Evolutionary conservation across 2,797 vertebrate genomes (phyloP), one percentile per base, ranked within the genome.

Genomic region (Helostoma temminkii): DNA sequence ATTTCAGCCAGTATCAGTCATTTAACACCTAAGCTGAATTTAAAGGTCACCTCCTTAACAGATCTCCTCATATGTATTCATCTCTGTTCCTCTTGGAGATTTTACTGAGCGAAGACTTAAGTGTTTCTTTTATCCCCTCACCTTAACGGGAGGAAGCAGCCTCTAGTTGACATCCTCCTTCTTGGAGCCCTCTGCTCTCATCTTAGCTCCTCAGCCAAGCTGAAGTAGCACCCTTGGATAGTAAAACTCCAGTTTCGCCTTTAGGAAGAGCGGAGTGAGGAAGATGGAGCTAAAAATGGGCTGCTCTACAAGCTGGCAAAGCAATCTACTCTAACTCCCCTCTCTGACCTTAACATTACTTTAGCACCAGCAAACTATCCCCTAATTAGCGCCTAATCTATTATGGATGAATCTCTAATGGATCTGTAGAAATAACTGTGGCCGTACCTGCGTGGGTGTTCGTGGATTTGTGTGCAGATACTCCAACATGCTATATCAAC

Each of bases 371-470:
- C 52, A 80, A 88, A 82, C 76, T 75, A 72, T 72, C 75, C 76
- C 50, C 65, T 89, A 89, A 92, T 91, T 88, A 88, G 89, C 59
- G 76, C 65, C 67, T 61, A 19, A 86, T 91, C 74, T 71, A 87
- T 90, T 85, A 92, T 92, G 80, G 75, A 92, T 90, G 84, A 83
- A 74, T 46, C 59, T 80, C 85, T 88, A 90, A 91, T 90, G 88
- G 80, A 83, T 83, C 68, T 74, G 73, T 81, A 66, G 83, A 63
- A 85, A 82, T 67, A 81, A 81, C 79, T 73, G 59, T 0, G 14
- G 19, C 21, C 6, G 18, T 71, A 45, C 62, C 71, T 55, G 56
- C 16, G 12, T 75, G 76, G 50, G 66, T 46, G 66, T 71, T 64
- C 62, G 59, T 43, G 26, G 58, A 36, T 49, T 74, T 75, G 53